Evolutionary conservation across 2,888 invertebrate genomes (phyloP), one percentile per base, ranked within the genome.

Genomic region (Leucozona laternaria): DNA sequence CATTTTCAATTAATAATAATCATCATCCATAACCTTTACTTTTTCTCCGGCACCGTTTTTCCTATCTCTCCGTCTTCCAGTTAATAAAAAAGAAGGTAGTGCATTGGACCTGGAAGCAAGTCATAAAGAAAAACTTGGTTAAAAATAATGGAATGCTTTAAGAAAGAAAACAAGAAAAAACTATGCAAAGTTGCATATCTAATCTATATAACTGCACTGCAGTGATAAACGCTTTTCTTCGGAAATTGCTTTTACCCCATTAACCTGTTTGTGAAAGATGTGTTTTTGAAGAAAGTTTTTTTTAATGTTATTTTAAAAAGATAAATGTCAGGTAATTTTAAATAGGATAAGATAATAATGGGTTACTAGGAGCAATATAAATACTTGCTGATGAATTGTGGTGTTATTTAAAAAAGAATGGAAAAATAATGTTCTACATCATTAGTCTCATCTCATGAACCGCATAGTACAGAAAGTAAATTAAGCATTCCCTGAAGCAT

Each of bases 171-270:
- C 58, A 66, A 53, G 53, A 53, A 53, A 7, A n/a, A 15, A 25
- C 79, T 76, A 77, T 50, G 17, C 20, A 58, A 80, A 77, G 50
- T 80, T 72, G 70, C 84, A 84, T 84, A 62, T 84, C 22, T 22
- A 20, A 62, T 84, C 22, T 22, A 20, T 31, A 40, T 31, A 40
- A 40, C 15, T 37, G 60, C 28, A 62, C 68, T 28, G 11, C 79
- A 83, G 55, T 83, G 70, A 79, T 83, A 79, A 83, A 34, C 55
- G 25, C 68, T 73, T 72, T 79, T 73, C 15, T 37, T 73, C 37
- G 50, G 40, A 37, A 22, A 60, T 62, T 62, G 62, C 70, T 13
- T 45, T 72, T 72, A 72, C 71, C 66, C 76, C 70, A 85, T 85
- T 77, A 80, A 85, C 71, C 60, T 85, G 71, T 37, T 48, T 80